Conservation (phyloP, 2,888 invertebrate species). For the Drosophila melanosoma region DNA sequence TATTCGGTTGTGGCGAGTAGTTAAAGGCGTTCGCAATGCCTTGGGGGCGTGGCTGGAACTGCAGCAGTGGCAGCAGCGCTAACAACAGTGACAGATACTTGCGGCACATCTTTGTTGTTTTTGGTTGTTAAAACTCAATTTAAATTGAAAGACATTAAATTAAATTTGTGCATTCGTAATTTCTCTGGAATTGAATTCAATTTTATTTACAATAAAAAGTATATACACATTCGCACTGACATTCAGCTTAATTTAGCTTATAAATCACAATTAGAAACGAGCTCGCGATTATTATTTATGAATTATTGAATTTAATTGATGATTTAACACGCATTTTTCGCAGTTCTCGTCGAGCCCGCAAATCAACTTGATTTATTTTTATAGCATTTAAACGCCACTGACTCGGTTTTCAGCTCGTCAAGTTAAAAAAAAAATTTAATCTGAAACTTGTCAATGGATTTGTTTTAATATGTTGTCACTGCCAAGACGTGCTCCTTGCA, state of each 20-base stretch:
- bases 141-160: slow-evolving; percentile 53
- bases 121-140: slow-evolving; percentile 36
- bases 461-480: slow-evolving; percentile 28
- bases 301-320: slow-evolving; percentile 62
- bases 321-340: slow-evolving; percentile 38
- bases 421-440: neutral
- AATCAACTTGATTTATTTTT: slow-evolving; percentile 10
- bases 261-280: slow-evolving; percentile 71
- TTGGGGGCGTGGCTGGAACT: slow-evolving; percentile 14
- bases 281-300: slow-evolving; percentile 40
- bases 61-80: slow-evolving; percentile 12
- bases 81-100: neutral
- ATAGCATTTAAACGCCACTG: slow-evolving; percentile 8
- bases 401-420: slow-evolving; percentile 4
- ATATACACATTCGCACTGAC: neutral
- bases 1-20: slow-evolving; percentile 80
- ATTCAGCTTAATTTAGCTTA: slow-evolving; percentile 43
- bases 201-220: slow-evolving; percentile 32
- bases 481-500: slow-evolving; percentile 33
- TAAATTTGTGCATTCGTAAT: slow-evolving; percentile 62
- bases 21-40: slow-evolving; percentile 72
- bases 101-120: slow-evolving; percentile 36
- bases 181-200: slow-evolving; percentile 53
- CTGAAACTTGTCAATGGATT: slow-evolving; percentile 34
- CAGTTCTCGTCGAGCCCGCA: neutral